Conservation (phyloP, 2,113 vertebrate species). For the Ornithorhynchus anatinus region DNA sequence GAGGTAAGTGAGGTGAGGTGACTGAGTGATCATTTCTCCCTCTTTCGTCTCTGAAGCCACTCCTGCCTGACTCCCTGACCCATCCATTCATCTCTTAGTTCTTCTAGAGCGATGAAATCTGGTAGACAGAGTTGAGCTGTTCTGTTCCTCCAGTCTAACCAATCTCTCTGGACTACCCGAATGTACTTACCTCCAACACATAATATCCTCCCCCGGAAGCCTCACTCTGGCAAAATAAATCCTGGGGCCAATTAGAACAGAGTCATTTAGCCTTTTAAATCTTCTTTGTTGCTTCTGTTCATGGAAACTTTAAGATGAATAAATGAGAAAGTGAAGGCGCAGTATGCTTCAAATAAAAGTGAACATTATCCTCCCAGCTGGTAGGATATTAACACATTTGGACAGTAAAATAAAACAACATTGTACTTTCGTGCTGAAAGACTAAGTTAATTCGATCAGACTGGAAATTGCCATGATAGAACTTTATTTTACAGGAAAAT, state of each 20-base stretch:
- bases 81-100: too few species aligned
- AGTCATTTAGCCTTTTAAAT: constrained; percentile 30
- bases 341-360: constrained; percentile 42
- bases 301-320: constrained; percentile 55
- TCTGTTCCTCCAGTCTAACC: too few species aligned
- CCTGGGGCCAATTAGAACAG: constrained; percentile 10
- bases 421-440: constrained; percentile 27
- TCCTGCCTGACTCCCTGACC: too few species aligned
- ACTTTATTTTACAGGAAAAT: background rate
- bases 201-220: background rate
- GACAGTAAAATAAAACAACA: constrained; percentile 49
- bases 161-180: constrained; percentile 6
- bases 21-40: too few species aligned
- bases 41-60: too few species aligned
- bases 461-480: constrained; percentile 9
- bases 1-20: too few species aligned
- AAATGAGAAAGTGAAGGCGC: constrained; percentile 42
- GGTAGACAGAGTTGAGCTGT: too few species aligned
- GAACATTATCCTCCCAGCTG: constrained; percentile 52
- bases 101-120: too few species aligned
- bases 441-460: constrained; percentile 37
- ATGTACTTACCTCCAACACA: constrained; percentile 10
- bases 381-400: constrained; percentile 54
- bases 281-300: constrained; percentile 41
- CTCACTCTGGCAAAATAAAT: constrained; percentile 40